These are phyloP conservation scores for Acyrthosiphon pisum DNA, from an alignment of 1,140 invertebrate species.

Conservation along the genomic window DNA sequence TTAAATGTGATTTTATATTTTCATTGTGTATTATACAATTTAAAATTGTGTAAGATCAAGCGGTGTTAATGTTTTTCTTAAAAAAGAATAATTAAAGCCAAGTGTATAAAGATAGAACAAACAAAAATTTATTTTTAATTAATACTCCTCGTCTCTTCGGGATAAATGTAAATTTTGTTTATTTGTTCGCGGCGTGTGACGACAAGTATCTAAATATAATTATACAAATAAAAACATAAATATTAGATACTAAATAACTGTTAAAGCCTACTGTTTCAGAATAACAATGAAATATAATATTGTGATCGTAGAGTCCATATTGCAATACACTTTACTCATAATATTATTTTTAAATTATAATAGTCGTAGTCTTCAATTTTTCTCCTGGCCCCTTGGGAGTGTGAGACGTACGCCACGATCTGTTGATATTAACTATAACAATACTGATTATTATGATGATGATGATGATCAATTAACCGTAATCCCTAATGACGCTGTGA, in stretches of 20 bases:
- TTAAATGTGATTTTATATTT: background rate
- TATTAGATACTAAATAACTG: background rate
- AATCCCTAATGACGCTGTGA: background rate
- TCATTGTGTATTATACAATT: background rate
- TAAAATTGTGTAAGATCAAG: background rate
- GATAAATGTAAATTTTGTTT: background rate
- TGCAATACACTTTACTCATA: background rate
- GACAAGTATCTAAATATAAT: background rate
- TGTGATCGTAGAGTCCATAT: background rate
- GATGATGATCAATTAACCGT: background rate
- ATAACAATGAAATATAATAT: background rate
- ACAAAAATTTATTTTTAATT: background rate
- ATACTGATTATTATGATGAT: background rate
- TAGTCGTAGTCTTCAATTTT: background rate
- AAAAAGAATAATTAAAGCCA: background rate
- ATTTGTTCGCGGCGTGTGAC: background rate
- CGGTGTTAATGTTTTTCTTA: background rate
- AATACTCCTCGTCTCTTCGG: background rate
- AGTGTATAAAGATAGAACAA: background rate
- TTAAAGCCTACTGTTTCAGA: background rate
- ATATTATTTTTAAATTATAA: background rate
- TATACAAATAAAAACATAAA: background rate
- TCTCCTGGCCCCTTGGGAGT: background rate
- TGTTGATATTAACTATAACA: background rate
- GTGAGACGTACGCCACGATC: background rate